Evolutionary conservation across 2,797 vertebrate species (phyloP).

Genomic region (Poecilia picta): DNA sequence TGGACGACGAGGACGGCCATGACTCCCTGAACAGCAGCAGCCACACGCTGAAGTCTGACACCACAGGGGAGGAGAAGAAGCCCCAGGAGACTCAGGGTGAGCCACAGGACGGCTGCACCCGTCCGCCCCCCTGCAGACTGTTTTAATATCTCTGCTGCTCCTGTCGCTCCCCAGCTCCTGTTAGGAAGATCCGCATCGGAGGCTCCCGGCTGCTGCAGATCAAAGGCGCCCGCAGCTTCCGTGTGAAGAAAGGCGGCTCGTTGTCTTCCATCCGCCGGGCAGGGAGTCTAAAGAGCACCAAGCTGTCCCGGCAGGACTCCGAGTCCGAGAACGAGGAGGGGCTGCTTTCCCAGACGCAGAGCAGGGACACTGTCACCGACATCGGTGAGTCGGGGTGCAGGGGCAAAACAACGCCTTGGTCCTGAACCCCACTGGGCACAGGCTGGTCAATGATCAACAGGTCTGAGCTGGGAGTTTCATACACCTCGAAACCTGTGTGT

Average conservation of each 20-base stretch:
- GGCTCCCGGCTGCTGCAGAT: slow-evolving; percentile 98
- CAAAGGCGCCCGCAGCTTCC: slow-evolving; percentile 98
- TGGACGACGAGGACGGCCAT: slow-evolving; percentile 95
- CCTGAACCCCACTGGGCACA: too few species aligned
- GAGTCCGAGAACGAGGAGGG: slow-evolving; percentile 98
- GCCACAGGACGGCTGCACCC: rapidly evolving
- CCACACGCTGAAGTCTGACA: slow-evolving; percentile 97
- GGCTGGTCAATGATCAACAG: too few species aligned
- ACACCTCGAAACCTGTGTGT: neutral
- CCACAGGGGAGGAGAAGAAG: slow-evolving; percentile 94
- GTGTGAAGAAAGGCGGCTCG: slow-evolving; percentile 97
- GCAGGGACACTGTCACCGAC: slow-evolving; percentile 98
- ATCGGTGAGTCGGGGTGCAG: slow-evolving; percentile 80
- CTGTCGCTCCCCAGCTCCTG: slow-evolving; percentile 72
- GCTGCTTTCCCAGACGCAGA: slow-evolving; percentile 90
- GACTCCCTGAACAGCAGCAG: slow-evolving; percentile 99
- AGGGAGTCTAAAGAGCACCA: slow-evolving; percentile 99
- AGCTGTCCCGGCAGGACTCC: slow-evolving; percentile 97
- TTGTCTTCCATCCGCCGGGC: slow-evolving; percentile 96
- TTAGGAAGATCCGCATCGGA: slow-evolving; percentile 96
- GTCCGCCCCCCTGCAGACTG: slow-evolving; percentile 7
- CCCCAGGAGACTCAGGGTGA: slow-evolving; percentile 80
- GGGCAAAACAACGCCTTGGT: too few species aligned
- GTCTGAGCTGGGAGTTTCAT: neutral
- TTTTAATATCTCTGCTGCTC: slow-evolving; percentile 29